Conservation (phyloP, 1,140 invertebrate genomes). For the Halictus rubicundus region DNA sequence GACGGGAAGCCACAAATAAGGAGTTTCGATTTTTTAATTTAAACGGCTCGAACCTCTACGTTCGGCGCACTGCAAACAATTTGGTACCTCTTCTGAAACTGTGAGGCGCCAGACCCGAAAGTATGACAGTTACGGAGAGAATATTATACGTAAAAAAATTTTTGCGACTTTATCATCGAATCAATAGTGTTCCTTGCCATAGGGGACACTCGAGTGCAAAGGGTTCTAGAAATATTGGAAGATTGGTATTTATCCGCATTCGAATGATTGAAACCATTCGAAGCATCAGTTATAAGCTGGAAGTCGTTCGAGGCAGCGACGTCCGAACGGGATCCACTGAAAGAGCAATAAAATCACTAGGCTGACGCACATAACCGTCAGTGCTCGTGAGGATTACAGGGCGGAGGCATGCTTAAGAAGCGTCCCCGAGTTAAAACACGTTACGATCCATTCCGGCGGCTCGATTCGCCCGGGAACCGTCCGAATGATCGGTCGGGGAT, state of each 20-base stretch:
- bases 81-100: too few relatives aligned
- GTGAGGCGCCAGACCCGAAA: too few relatives aligned
- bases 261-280: neutral
- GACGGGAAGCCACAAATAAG: too few relatives aligned
- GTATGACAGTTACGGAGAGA: too few relatives aligned
- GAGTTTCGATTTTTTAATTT: too few relatives aligned
- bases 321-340: neutral
- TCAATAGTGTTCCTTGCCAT: neutral
- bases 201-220: too few relatives aligned
- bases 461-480: neutral
- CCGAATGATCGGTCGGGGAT: conserved; percentile 10
- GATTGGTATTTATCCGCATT: too few relatives aligned
- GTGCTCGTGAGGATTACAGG: neutral
- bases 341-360: conserved; percentile 10
- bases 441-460: conserved; percentile 27
- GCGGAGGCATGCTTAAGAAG: neutral
- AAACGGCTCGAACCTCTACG: too few relatives aligned
- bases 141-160: too few relatives aligned
- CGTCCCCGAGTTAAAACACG: conserved; percentile 8
- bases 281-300: neutral
- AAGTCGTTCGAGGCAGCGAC: neutral
- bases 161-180: too few relatives aligned
- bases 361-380: neutral
- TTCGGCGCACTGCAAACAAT: too few relatives aligned
- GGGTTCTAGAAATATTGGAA: too few relatives aligned